These are phyloP conservation scores for Habrosyne pyritoides DNA, from an alignment of 2,888 invertebrate species.

Conservation along the genomic window DNA sequence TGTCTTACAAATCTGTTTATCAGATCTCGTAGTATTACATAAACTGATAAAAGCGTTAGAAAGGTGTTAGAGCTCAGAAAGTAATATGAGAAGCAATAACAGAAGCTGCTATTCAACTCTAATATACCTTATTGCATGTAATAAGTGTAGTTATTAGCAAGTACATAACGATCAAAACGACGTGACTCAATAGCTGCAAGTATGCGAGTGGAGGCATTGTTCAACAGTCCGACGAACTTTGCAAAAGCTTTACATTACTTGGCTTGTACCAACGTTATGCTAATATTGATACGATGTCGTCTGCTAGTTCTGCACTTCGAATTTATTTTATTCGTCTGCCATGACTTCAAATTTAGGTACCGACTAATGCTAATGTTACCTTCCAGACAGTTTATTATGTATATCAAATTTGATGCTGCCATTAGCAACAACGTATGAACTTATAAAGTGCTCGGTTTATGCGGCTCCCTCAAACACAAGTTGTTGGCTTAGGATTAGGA, in stretches of 20 bases:
- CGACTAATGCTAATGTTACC: constrained; percentile 55
- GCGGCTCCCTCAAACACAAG: constrained; percentile 24
- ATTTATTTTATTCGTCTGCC: constrained; percentile 71
- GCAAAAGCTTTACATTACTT: constrained; percentile 52
- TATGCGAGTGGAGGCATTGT: constrained; percentile 63
- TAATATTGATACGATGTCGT: constrained; percentile 66
- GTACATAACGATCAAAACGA: constrained; percentile 41
- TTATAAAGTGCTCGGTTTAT: constrained; percentile 31
- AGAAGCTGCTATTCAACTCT: background rate
- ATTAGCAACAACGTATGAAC: constrained; percentile 26
- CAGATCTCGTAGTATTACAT: no score
- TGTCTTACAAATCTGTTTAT: background rate
- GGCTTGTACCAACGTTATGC: constrained; percentile 62
- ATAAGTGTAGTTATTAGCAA: constrained; percentile 37
- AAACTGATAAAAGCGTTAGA: no score
- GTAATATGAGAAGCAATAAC: background rate
- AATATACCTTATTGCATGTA: constrained; percentile 11
- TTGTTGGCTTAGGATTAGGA: constrained; percentile 55
- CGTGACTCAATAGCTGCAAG: constrained; percentile 59
- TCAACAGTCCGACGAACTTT: constrained; percentile 67
- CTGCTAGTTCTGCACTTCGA: constrained; percentile 54
- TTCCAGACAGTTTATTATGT: constrained; percentile 58
- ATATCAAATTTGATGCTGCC: constrained; percentile 42
- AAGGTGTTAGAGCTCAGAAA: no score
- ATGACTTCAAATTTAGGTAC: constrained; percentile 45